phyloP scores from a whole-genome alignment of 2,888 invertebrate genomes.

The Pycnomerus fuliginosus region DNA sequence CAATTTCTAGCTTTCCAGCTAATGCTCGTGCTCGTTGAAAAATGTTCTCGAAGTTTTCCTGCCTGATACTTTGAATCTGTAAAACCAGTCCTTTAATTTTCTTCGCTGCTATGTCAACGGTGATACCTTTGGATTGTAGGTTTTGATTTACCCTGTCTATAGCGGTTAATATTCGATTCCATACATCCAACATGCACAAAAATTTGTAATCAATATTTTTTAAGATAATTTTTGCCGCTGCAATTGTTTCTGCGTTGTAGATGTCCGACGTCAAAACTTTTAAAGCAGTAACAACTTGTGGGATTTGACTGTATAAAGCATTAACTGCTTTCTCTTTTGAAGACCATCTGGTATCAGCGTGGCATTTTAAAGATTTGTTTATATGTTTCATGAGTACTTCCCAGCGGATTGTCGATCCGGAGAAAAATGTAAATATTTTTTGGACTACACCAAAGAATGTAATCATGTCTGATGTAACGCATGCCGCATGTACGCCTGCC shows the following conservation, averaged over 20 bases:
- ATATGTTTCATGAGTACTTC: constrained; percentile 10
- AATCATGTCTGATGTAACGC: constrained; percentile 21
- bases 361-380: constrained; percentile 27
- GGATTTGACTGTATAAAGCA: constrained; percentile 4
- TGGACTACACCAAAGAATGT: constrained; percentile 22
- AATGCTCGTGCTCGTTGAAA: background rate
- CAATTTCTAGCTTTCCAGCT: background rate
- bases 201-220: background rate
- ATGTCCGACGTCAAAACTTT: constrained; percentile 4
- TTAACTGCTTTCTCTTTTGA: constrained; percentile 10
- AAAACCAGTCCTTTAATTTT: background rate
- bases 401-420: constrained; percentile 28
- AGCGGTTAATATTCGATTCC: background rate
- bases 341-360: constrained; percentile 23
- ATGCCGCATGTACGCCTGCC: constrained; percentile 16
- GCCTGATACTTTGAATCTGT: no score
- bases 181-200: background rate
- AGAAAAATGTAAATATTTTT: constrained; percentile 33
- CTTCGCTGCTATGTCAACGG: background rate
- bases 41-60: background rate
- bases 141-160: background rate
- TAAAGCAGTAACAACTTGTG: constrained; percentile 20
- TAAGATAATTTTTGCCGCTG: background rate
- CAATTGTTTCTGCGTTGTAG: background rate
- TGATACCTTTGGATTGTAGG: background rate